Evolutionary conservation across 2,888 invertebrate genomes (phyloP).

Genomic region (Diadegma fenestrale): DNA sequence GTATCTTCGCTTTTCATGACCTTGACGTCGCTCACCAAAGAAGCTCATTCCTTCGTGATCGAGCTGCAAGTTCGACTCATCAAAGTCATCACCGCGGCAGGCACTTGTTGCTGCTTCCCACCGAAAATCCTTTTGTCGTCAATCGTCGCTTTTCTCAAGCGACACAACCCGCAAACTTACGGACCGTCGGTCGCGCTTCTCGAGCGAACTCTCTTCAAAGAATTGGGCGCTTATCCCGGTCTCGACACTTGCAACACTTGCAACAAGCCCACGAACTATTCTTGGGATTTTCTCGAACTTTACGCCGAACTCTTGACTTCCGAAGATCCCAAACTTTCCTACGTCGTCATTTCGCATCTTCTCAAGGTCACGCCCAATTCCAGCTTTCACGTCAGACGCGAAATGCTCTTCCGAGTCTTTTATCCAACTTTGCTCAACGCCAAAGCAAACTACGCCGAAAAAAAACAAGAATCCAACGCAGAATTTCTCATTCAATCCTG

Average conservation of each 20-base stretch:
- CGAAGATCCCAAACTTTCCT: slow-evolving; percentile 86
- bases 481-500: slow-evolving; percentile 88
- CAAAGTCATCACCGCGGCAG: slow-evolving; percentile 86
- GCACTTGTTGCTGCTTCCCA: slow-evolving; percentile 89
- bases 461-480: slow-evolving; percentile 85
- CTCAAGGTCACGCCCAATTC: slow-evolving; percentile 87
- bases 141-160: slow-evolving; percentile 85
- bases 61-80: slow-evolving; percentile 85
- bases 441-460: slow-evolving; percentile 84
- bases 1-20: slow-evolving; percentile 87
- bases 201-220: slow-evolving; percentile 87
- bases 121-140: slow-evolving; percentile 86
- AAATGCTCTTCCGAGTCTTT: slow-evolving; percentile 87
- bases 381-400: slow-evolving; percentile 86
- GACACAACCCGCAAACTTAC: slow-evolving; percentile 74
- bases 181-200: slow-evolving; percentile 85
- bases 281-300: slow-evolving; percentile 87
- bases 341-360: slow-evolving; percentile 87
- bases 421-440: slow-evolving; percentile 88
- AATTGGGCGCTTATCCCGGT: slow-evolving; percentile 86
- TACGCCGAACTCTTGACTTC: slow-evolving; percentile 87
- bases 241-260: slow-evolving; percentile 83
- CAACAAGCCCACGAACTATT: slow-evolving; percentile 76
- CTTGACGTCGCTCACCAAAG: slow-evolving; percentile 85
- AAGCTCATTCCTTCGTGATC: slow-evolving; percentile 84